phyloP scores from a whole-genome alignment of 2,888 invertebrate genomes.

The Drosophila kambysellisi region DNA sequence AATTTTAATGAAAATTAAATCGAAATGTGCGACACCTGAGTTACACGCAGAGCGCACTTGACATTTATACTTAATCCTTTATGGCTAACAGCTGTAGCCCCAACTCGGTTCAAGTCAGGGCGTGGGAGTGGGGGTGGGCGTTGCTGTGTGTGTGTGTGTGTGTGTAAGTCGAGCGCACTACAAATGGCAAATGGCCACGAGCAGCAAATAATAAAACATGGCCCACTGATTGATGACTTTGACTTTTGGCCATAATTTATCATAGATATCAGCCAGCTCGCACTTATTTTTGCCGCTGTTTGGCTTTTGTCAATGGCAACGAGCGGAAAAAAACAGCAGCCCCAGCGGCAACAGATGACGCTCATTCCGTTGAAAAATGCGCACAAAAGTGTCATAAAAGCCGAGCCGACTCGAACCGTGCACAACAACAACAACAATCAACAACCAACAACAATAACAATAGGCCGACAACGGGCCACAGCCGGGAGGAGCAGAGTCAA shows the following conservation, averaged over 20 bases:
- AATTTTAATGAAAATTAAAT: conserved; percentile 86
- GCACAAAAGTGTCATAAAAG: conserved; percentile 76
- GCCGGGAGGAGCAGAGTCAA: conserved; percentile 23
- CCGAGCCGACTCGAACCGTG: conserved; percentile 23
- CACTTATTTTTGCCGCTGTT: conserved; percentile 42
- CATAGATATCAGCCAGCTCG: conserved; percentile 69
- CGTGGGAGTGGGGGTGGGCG: neutral
- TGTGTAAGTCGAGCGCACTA: conserved; percentile 21
- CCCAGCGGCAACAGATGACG: conserved; percentile 76
- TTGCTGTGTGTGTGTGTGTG: conserved; percentile 1
- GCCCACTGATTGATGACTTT: conserved; percentile 77
- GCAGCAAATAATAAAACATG: conserved; percentile 79
- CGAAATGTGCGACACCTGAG: conserved; percentile 88
- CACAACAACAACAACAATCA: neutral
- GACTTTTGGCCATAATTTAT: conserved; percentile 81
- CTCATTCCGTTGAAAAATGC: conserved; percentile 78
- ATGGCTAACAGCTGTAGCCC: conserved; percentile 32
- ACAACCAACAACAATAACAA: conserved; percentile 9
- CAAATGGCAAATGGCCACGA: conserved; percentile 67
- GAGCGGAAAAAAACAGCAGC: conserved; percentile 33
- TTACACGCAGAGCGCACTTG: conserved; percentile 51
- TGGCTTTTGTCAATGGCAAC: conserved; percentile 59
- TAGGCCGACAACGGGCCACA: conserved; percentile 8
- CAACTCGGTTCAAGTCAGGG: neutral
- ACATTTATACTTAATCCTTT: conserved; percentile 76